Evolutionary conservation across 1,140 invertebrate species (phyloP), one percentile per base, ranked within the genome.

Genomic region (Odontomachus brunneus): DNA sequence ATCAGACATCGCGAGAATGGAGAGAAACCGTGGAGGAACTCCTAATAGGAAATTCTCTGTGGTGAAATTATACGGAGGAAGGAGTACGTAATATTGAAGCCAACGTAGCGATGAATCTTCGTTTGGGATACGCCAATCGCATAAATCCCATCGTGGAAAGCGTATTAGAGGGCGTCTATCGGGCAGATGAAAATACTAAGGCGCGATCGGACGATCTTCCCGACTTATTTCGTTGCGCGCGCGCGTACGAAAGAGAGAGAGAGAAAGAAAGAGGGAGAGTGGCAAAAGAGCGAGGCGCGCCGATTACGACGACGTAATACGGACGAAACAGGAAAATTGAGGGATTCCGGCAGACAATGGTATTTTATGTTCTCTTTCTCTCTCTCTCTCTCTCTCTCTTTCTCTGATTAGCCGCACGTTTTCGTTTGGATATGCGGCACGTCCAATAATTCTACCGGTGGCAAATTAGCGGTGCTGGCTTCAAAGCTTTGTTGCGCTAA

Each of bases 31-130:
- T 72, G 53, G 44, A 75, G 53, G 44, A 75, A 75, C 69, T 63
- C 73, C 57, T 75, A 76, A 63, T 82, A 75, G 72, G 72, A 84
- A 85, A 85, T 85, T 87, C 85, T 87, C 84, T 57, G 60, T 69
- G 67, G 84, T 73, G 80, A 83, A 85, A 85, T 87, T 87, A 85
- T 82, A 82, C 85, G 29, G 49, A 78, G 72, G 59, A 62, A 62
- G 69, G 57, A 73, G 48, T 75, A 53, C 51, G 75, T 67, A 69
- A 80, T 71, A 53, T 59, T 57, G 51, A 69, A 71, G 33, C 63
- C 33, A 78, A 78, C 63, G 63, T 57, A 22, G n/a, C 55, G 22
- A 71, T 69, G 51, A 69, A 57, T 80, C 75, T 80, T 71, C 75
- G 63, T 69, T 80, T 57, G 51, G 33, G 65, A 59, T 69, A 57